A percentile compares a stretch with the other conserved stretches of the same genome.
Evolutionary conservation across 2,888 invertebrate species (phyloP).

Genomic region (Hypena proboscidalis): DNA sequence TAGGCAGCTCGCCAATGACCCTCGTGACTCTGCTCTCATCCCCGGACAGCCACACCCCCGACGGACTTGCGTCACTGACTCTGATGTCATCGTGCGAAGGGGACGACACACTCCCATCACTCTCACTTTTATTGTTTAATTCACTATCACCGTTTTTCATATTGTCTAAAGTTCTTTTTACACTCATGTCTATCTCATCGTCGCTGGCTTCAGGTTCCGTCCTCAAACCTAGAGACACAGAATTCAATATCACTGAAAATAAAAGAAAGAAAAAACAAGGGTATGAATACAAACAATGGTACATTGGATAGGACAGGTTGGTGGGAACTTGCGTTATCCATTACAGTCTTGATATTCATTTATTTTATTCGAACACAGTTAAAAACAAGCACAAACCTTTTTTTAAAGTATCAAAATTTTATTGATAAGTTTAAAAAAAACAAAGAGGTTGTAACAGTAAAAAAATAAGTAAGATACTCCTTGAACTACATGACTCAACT

Average conservation of each 20-base stretch:
- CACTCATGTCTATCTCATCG: slow-evolving; percentile 80
- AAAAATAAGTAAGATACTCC: no score
- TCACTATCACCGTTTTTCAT: slow-evolving; percentile 83
- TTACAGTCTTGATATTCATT: no score
- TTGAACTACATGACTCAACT: no score
- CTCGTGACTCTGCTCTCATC: slow-evolving; percentile 83
- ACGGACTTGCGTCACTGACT: slow-evolving; percentile 66
- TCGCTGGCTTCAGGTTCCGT: slow-evolving; percentile 82
- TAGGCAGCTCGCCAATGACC: slow-evolving; percentile 94
- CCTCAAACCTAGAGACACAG: slow-evolving; percentile 83
- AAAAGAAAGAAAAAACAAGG: slow-evolving; percentile 70
- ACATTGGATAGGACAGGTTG: slow-evolving; percentile 37
- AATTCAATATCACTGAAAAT: slow-evolving; percentile 84
- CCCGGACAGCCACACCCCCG: slow-evolving; percentile 67
- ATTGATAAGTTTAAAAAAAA: no score
- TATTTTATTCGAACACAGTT: no score
- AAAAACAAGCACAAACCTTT: no score
- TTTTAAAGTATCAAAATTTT: no score
- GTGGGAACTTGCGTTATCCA: slow-evolving; percentile 37
- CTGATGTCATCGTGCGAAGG: slow-evolving; percentile 67
- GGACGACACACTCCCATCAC: slow-evolving; percentile 69
- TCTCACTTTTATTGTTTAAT: slow-evolving; percentile 79
- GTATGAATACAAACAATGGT: slow-evolving; percentile 61
- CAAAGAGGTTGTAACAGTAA: no score
- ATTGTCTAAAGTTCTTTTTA: slow-evolving; percentile 82